phyloP scores from a whole-genome alignment of 2,797 vertebrate species.

The Myiotriccus ornatus region DNA sequence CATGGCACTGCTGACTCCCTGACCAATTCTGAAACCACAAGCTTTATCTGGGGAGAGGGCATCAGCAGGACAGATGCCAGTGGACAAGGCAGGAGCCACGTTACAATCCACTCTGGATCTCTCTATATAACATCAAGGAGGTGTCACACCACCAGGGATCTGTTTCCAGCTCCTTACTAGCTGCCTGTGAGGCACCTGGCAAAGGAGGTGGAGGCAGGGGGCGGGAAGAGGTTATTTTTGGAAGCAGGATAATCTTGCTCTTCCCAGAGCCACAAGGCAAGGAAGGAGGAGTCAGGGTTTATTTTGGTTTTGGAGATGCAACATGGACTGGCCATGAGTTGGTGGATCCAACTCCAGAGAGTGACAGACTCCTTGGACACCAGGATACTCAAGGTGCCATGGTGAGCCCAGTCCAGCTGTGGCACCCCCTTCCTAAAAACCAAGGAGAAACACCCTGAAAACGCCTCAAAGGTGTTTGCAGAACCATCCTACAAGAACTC shows the following conservation, averaged over 20 bases:
- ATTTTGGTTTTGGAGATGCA: neutral
- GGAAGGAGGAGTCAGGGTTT: neutral
- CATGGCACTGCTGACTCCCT: neutral
- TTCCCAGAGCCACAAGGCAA: neutral
- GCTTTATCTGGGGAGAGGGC: neutral
- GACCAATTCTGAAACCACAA: neutral
- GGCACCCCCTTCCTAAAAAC: neutral
- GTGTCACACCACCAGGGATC: neutral
- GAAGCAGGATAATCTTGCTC: constrained; percentile 15
- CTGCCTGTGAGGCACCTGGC: constrained; percentile 20
- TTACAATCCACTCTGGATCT: neutral
- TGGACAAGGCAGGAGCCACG: neutral
- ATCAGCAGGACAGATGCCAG: neutral
- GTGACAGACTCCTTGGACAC: rapidly evolving
- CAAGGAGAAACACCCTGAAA: neutral
- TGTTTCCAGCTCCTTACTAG: neutral
- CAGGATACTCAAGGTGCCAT: neutral
- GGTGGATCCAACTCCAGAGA: neutral
- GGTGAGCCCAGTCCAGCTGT: neutral
- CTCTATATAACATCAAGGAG: neutral
- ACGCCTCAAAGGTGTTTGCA: neutral
- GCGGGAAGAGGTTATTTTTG: constrained; percentile 32
- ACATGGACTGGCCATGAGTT: neutral
- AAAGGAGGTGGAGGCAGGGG: neutral
- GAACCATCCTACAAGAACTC: neutral